phyloP scores from a whole-genome alignment of 2,888 invertebrate species.

The Campoplex nolae region DNA sequence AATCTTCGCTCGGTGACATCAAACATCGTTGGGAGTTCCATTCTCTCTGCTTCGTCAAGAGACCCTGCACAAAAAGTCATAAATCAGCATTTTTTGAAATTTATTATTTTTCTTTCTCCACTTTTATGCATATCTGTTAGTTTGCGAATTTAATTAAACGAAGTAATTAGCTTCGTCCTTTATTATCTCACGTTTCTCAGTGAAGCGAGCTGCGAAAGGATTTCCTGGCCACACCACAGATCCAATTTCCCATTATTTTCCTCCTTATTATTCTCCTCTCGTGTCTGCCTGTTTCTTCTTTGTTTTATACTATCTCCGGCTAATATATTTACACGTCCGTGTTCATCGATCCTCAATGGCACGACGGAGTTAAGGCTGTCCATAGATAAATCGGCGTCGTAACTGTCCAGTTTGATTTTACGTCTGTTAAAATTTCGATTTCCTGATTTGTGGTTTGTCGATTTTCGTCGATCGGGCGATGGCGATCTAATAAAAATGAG shows the following conservation, averaged over 20 bases:
- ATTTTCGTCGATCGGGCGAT: constrained; percentile 79
- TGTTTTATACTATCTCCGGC: constrained; percentile 70
- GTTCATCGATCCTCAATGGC: constrained; percentile 86
- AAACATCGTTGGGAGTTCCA: constrained; percentile 84
- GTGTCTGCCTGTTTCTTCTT: constrained; percentile 47
- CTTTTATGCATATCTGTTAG: neutral
- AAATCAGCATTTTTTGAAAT: constrained; percentile 9
- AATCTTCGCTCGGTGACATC: constrained; percentile 79
- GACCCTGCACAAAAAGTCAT: constrained; percentile 81
- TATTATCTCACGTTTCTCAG: constrained; percentile 79
- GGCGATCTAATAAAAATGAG: constrained; percentile 76
- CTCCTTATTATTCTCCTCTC: constrained; percentile 75
- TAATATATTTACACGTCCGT: constrained; percentile 85
- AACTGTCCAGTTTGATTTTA: constrained; percentile 77
- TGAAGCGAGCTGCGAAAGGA: constrained; percentile 80
- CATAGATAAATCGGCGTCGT: constrained; percentile 82
- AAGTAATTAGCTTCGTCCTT: constrained; percentile 2
- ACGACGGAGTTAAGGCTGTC: constrained; percentile 83
- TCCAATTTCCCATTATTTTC: constrained; percentile 73
- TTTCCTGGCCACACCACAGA: constrained; percentile 79
- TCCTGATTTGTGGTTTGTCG: constrained; percentile 76
- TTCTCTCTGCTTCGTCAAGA: constrained; percentile 85
- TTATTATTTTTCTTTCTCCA: neutral
- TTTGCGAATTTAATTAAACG: neutral
- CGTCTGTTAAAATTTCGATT: constrained; percentile 72